phyloP scores from a whole-genome alignment of 2,113 vertebrate genomes.

The Cariama cristata region DNA sequence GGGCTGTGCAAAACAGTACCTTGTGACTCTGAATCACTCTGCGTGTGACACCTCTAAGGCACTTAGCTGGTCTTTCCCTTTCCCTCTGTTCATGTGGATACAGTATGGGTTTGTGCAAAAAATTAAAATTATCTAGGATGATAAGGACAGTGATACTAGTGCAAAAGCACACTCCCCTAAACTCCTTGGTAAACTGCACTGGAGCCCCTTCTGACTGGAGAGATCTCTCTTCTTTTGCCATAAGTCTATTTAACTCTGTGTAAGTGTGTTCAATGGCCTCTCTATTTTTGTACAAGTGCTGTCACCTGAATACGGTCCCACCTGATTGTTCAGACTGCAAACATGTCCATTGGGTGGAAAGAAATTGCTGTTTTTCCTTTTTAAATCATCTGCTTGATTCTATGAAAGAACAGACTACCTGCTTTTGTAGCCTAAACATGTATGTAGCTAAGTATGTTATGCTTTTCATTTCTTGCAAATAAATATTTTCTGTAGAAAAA shows the following conservation, averaged over 20 bases:
- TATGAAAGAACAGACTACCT: constrained; percentile 44
- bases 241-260: background rate
- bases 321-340: constrained; percentile 6
- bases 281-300: constrained; percentile 23
- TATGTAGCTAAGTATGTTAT: constrained; percentile 71
- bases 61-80: background rate
- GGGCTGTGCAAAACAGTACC: background rate
- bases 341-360: constrained; percentile 12
- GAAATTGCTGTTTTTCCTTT: constrained; percentile 27
- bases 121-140: background rate
- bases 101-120: background rate
- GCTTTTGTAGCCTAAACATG: constrained; percentile 72
- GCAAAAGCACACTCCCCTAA: background rate
- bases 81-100: background rate
- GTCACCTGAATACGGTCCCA: background rate
- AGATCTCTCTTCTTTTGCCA: background rate
- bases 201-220: background rate
- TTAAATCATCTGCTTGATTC: constrained; percentile 49
- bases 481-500: constrained; percentile 84
- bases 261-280: background rate
- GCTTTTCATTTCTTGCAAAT: constrained; percentile 80
- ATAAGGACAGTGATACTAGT: background rate
- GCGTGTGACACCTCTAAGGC: background rate
- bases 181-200: background rate
- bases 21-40: background rate